Conservation (phyloP, 2,113 vertebrate species). For the Ramphastos sulfuratus region DNA sequence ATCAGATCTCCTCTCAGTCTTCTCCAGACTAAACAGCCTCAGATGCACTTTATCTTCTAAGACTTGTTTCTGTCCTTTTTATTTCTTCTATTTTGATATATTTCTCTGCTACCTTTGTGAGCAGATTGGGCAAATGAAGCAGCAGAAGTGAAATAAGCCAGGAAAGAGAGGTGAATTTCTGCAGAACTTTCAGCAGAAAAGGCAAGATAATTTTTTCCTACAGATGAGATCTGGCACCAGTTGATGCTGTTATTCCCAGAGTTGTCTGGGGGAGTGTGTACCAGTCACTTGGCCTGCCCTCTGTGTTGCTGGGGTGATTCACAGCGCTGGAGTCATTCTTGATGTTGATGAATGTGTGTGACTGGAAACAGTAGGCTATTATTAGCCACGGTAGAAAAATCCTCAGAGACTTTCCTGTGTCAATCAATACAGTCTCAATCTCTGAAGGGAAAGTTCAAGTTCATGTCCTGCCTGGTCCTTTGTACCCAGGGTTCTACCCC, state of each 20-base stretch:
- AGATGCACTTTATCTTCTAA: background rate
- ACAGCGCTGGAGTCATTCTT: constrained; percentile 46
- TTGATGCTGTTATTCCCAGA: constrained; percentile 68
- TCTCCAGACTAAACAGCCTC: too few species aligned
- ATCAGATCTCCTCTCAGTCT: too few species aligned
- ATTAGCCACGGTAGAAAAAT: constrained; percentile 7
- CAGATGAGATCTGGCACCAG: constrained; percentile 29
- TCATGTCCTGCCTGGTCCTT: background rate
- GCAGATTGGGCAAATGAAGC: background rate
- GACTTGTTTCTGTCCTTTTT: background rate
- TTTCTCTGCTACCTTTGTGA: background rate
- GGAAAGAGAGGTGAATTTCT: background rate
- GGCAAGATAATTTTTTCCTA: background rate
- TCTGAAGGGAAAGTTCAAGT: background rate
- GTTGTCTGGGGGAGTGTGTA: constrained; percentile 58
- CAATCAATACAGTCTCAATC: background rate
- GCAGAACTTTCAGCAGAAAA: background rate
- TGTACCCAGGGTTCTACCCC: background rate
- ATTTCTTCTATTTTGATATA: background rate
- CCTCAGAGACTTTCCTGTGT: background rate
- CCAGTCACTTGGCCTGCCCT: constrained; percentile 48
- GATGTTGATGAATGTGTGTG: constrained; percentile 52
- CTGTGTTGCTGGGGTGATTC: constrained; percentile 63
- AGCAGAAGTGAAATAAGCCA: background rate
- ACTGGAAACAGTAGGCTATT: constrained; percentile 56